Percentiles rank a stretch among this genome's conserved stretches.
Conservation (phyloP, 1,140 invertebrate species). For the Homalodisca vitripennis region DNA sequence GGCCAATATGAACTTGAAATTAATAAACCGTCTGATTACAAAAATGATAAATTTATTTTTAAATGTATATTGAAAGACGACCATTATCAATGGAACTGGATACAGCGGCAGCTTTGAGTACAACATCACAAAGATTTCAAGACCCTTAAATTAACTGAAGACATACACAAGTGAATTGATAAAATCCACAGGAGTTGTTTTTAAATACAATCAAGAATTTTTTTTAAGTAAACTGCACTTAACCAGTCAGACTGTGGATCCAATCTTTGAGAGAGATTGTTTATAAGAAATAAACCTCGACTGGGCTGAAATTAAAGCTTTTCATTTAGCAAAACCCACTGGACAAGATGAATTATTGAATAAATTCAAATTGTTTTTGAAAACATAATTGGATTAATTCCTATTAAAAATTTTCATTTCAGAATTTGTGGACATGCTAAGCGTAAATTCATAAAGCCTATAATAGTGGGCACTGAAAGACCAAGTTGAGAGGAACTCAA, state of each 20-base stretch:
- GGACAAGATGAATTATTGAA: background rate
- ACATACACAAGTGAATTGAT: slow-evolving; percentile 4
- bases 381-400: background rate
- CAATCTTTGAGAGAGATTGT: slow-evolving; percentile 18
- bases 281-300: background rate
- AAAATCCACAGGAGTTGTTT: background rate
- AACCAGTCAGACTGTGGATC: background rate
- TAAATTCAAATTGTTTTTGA: background rate
- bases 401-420: background rate
- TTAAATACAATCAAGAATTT: slow-evolving; percentile 16
- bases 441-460: background rate
- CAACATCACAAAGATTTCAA: background rate
- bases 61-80: background rate
- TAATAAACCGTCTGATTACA: background rate
- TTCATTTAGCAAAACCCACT: background rate
- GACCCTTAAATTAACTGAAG: background rate
- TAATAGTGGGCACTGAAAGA: background rate
- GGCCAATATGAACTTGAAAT: background rate
- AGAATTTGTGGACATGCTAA: background rate
- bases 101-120: background rate
- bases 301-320: background rate
- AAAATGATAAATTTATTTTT: background rate
- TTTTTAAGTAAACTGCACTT: slow-evolving; percentile 9
- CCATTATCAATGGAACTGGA: background rate
- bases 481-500: background rate